Evolutionary conservation across 2,888 invertebrate genomes (phyloP).

Genomic region (Tenthredo distinguenda): DNA sequence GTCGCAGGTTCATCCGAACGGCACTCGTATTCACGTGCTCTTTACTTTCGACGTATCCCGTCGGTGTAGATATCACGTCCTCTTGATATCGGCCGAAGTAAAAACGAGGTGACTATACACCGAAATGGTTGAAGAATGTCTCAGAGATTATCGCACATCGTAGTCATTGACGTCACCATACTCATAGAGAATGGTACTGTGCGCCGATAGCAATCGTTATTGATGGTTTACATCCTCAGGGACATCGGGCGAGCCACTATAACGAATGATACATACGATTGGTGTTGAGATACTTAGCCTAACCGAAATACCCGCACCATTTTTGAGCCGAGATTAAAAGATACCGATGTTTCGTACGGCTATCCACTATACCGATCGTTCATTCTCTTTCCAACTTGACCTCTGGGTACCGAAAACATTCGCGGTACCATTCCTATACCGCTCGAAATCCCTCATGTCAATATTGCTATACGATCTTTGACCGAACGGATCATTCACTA

Average conservation of each 20-base stretch:
- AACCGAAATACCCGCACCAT: slow-evolving; percentile 11
- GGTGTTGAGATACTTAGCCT: slow-evolving; percentile 16
- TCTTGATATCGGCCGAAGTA: background rate
- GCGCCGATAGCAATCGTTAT: slow-evolving; percentile 31
- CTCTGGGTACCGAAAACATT: slow-evolving; percentile 7
- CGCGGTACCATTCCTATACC: background rate
- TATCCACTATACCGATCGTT: background rate
- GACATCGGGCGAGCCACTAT: background rate
- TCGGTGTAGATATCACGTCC: background rate
- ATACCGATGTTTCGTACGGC: background rate
- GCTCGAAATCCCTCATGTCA: background rate
- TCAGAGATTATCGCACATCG: slow-evolving; percentile 17
- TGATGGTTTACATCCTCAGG: slow-evolving; percentile 35
- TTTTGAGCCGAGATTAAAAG: background rate
- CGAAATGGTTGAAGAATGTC: background rate
- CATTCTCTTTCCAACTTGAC: background rate
- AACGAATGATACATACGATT: slow-evolving; percentile 11
- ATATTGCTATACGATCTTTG: background rate
- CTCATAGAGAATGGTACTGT: background rate
- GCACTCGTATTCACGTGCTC: background rate
- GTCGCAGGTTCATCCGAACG: slow-evolving; percentile 9
- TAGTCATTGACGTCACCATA: slow-evolving; percentile 32
- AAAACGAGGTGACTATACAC: background rate
- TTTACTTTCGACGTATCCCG: background rate
- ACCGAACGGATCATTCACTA: background rate